Evolutionary conservation across 92 coral and sea anemone species (phyloP).

Genomic region (Phenganax marumi): DNA sequence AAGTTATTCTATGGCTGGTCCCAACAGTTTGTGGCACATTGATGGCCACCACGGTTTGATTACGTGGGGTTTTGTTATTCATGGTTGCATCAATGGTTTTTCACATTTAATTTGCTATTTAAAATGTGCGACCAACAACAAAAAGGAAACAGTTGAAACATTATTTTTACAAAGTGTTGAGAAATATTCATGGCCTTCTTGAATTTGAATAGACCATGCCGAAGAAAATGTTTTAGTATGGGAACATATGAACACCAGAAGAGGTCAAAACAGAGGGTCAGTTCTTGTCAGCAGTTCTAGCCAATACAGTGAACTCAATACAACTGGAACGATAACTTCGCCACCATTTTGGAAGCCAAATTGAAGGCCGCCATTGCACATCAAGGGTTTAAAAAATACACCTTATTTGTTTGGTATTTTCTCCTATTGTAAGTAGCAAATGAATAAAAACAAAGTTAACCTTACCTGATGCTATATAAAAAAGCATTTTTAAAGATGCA

Average conservation of each 20-base stretch:
- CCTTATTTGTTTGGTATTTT: too few species aligned
- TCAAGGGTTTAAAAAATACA: too few species aligned
- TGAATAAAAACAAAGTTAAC: too few species aligned
- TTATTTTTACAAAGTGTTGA: conserved; percentile 51
- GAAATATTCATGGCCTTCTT: conserved; percentile 55
- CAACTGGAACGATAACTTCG: too few species aligned
- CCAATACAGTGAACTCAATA: too few species aligned
- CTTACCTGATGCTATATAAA: too few species aligned
- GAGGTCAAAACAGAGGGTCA: conserved; percentile 57
- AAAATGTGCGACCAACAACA: conserved; percentile 64
- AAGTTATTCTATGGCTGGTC: conserved; percentile 59
- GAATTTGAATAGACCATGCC: conserved; percentile 59
- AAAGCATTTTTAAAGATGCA: too few species aligned
- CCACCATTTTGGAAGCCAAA: too few species aligned
- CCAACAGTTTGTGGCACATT: conserved; percentile 69
- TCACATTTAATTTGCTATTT: conserved; percentile 52
- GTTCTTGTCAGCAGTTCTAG: conserved; percentile 57
- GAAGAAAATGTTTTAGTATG: conserved; percentile 60
- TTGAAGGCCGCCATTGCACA: too few species aligned
- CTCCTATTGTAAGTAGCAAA: too few species aligned
- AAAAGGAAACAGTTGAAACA: conserved; percentile 51
- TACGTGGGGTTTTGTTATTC: conserved; percentile 63
- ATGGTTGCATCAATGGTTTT: conserved; percentile 61
- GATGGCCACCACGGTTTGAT: conserved; percentile 68
- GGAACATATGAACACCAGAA: conserved; percentile 49